Base-by-base conservation (phyloP, 2,113 vertebrate species). In the Synchiropus splendidus region DNA sequence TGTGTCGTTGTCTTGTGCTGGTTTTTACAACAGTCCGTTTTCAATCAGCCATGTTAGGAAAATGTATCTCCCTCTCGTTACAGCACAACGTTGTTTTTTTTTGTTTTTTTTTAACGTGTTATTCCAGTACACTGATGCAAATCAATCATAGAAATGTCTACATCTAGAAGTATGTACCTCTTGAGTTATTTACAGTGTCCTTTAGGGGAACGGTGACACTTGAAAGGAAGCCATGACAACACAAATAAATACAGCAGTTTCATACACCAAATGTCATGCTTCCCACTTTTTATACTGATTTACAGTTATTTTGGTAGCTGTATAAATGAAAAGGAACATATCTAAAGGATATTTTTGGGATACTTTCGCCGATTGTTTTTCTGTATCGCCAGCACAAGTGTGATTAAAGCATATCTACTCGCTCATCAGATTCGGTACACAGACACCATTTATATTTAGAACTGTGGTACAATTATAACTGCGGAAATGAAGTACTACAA, bases 11-110 rank as follows among this genome's bases (percentile, higher is more conserved):
- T 80, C 83, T 87, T 87, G 84, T 86, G 84, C 85, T 86, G 85
- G 83, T 87, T 87, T 86, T 81, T 83, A 81, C 84, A 87, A 87
- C 85, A 87, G 85, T 87, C 85, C 78, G 84, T 87, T 87, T 86
- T 84, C 85, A 83, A 83, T 87, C 85, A 87, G 85, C 85, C 85
- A 87, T 87, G 85, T 86, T 83, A 85, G 75, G 82, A 83, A 82
- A 83, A 69, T 78, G 61, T 80, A 72, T 79, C 77, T 83, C 74
- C 75, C 57, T 71, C 72, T 85, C 77, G 51, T 73, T 78, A 82
- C 82, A 83, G 84, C 84, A 85, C 83, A 85, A 82, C 61, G 70
- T 66, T 72, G n/a, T n/a, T n/a, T 27, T 27, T 27, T 27, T 27
- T 27, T 27, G 21, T 27, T 8, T 27, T 27, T 27, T 27, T 27